Evolutionary conservation across 2,113 vertebrate species (phyloP), one percentile per base, ranked within the genome.

Genomic region (Danionella cerebrum): DNA sequence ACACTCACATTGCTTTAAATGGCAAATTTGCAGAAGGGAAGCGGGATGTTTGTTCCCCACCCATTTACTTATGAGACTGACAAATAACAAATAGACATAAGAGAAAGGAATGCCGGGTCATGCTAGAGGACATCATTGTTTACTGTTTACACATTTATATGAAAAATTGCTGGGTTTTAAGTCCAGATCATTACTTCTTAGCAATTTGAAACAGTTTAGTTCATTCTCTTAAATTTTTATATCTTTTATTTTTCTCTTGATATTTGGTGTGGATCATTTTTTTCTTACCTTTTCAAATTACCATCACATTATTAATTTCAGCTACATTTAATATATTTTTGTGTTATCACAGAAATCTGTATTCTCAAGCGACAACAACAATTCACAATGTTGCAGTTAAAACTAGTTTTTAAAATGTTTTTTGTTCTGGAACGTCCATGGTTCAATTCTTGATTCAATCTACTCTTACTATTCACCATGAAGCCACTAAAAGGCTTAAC

Each of bases 31-130:
- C 25, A 4, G 39, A 60, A 45, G 58, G 58, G 11, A 3, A 14
- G 58, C 18, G 24, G 57, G 57, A 5, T n/a, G 39, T 45, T 60
- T 60, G 58, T 42, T 42, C 21, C 33, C 11, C 55, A 59, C 58
- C 39, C 39, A 24, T 38, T 16, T 25, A 42, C 24, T 45, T 3
- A 41, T 31, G n/a, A 16, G 25, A 62, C 47, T 25, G 58, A 50
- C 57, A 62, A 60, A 60, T 47, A 57, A 50, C 44, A 51, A 57
- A 64, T 64, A 42, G 66, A 50, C 16, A 58, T 41, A 51, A 8
- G 3, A 24, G 35, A 57, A 21, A 35, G 58, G 65, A 50, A 25
- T 64, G 39, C 25, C 63, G 51, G 25, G 52, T 35, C 58, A 50
- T 42, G 16, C 48, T 54, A 48, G 50, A 68, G 21, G 58, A 39